Percentiles rank a stretch among this genome's conserved stretches.
These are phyloP conservation scores for Cyprinus carpio DNA, from an alignment of 2,113 vertebrate genomes.

Conservation along the genomic window DNA sequence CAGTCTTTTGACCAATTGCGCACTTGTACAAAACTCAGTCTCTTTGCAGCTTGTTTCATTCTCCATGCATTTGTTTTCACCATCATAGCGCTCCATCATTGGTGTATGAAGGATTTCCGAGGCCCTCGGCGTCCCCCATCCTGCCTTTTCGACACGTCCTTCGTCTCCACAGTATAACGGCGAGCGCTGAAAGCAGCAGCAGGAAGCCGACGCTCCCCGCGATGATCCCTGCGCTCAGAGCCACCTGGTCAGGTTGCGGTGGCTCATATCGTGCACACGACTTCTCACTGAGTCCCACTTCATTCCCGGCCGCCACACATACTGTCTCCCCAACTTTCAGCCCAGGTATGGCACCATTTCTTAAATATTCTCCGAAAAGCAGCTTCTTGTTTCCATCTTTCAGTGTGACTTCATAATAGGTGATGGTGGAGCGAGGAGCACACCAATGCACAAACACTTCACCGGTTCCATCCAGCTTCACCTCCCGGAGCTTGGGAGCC, in stretches of 20 bases:
- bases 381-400: conserved; percentile 38
- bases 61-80: background rate
- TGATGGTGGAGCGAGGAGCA: conserved; percentile 72
- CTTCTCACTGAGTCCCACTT: conserved; percentile 66
- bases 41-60: conserved; percentile 5
- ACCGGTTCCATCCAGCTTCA: conserved; percentile 54
- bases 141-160: conserved; percentile 54
- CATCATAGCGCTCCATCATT: conserved; percentile 54
- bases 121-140: conserved; percentile 58
- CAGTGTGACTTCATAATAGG: conserved; percentile 65
- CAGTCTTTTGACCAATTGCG: background rate
- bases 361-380: conserved; percentile 41
- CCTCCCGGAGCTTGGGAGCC: conserved; percentile 55
- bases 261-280: conserved; percentile 66
- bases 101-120: conserved; percentile 72
- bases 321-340: conserved; percentile 68
- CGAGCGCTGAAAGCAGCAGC: conserved; percentile 58
- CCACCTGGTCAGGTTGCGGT: background rate
- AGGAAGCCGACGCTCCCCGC: conserved; percentile 65
- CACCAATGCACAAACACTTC: conserved; percentile 72
- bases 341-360: conserved; percentile 58
- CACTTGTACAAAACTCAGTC: background rate
- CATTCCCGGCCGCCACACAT: conserved; percentile 73
- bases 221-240: conserved; percentile 55
- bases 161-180: conserved; percentile 60